These are phyloP conservation scores for Drosophila sp. DNA, from an alignment of 1,140 invertebrate genomes.

Conservation along the genomic window DNA sequence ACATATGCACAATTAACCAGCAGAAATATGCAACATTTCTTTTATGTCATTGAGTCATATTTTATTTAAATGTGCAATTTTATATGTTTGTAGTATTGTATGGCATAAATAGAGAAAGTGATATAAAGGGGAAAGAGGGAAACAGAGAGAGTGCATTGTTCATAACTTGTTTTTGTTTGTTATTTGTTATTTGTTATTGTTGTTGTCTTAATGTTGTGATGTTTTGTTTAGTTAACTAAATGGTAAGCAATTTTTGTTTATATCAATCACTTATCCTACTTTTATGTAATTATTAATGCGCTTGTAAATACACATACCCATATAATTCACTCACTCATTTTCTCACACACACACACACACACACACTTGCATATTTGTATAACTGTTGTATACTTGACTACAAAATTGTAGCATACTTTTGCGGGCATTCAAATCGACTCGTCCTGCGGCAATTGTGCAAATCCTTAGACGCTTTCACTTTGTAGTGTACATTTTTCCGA, in stretches of 20 bases:
- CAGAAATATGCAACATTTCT: conserved; percentile 43
- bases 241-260: conserved; percentile 80
- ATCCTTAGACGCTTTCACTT: conserved; percentile 36
- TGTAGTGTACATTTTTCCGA: conserved; percentile 29
- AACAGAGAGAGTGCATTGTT: conserved; percentile 19
- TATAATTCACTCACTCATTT: conserved; percentile 21
- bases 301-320: conserved; percentile 66
- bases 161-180: conserved; percentile 53
- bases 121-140: no score
- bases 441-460: conserved; percentile 8
- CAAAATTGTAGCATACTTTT: conserved; percentile 49
- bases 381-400: conserved; percentile 53
- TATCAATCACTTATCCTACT: conserved; percentile 46
- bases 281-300: conserved; percentile 74
- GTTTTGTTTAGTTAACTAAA: conserved; percentile 79
- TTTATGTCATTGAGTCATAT: conserved; percentile 18
- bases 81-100: conserved; percentile 38
- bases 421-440: conserved; percentile 33
- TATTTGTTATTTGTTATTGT: conserved; percentile 69
- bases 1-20: conserved; percentile 8
- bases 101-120: not conserved
- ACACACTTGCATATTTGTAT: conserved; percentile 10
- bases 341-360: conserved; percentile 9
- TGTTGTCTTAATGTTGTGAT: conserved; percentile 68
- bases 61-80: conserved; percentile 32